Conservation (phyloP, 2,888 invertebrate genomes). For the Aplocera efformata region DNA sequence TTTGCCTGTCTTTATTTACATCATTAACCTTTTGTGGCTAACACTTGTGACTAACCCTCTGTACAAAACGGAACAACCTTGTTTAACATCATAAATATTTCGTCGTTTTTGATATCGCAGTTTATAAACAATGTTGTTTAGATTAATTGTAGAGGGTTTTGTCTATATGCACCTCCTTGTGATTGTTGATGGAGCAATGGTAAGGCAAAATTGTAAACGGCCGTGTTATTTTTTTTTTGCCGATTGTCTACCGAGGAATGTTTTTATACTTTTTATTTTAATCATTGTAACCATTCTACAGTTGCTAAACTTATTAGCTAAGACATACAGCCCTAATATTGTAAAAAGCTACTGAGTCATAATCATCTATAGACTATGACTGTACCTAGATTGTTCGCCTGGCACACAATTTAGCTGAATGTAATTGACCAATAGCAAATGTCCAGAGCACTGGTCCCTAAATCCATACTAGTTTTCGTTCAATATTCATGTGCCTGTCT, state of each 20-base stretch:
- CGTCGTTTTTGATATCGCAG: too few species aligned
- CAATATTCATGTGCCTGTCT: not conserved
- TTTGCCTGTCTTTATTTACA: conserved; percentile 65
- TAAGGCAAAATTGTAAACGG: conserved; percentile 38
- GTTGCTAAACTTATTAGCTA: conserved; percentile 26
- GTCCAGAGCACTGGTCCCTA: conserved; percentile 8
- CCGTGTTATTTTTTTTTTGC: conserved; percentile 40
- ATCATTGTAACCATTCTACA: conserved; percentile 17
- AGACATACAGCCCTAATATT: conserved; percentile 14
- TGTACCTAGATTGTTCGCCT: conserved; percentile 36
- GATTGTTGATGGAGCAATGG: conserved; percentile 52
- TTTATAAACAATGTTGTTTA: too few species aligned
- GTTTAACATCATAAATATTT: too few species aligned
- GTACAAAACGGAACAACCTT: not conserved
- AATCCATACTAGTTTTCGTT: not conserved
- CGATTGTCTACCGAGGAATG: conserved; percentile 39
- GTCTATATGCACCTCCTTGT: conserved; percentile 2
- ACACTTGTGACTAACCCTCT: conserved; percentile 49
- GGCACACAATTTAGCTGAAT: conserved; percentile 17
- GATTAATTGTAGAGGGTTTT: too few species aligned
- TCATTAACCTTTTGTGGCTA: conserved; percentile 74
- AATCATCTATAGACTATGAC: conserved; percentile 26
- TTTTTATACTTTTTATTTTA: conserved; percentile 27
- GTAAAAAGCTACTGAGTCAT: conserved; percentile 18
- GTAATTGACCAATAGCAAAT: not conserved